Evolutionary conservation across 35 echinoderm and acorn worm species (phyloP).

Genomic region (Apostichopus japonicus): DNA sequence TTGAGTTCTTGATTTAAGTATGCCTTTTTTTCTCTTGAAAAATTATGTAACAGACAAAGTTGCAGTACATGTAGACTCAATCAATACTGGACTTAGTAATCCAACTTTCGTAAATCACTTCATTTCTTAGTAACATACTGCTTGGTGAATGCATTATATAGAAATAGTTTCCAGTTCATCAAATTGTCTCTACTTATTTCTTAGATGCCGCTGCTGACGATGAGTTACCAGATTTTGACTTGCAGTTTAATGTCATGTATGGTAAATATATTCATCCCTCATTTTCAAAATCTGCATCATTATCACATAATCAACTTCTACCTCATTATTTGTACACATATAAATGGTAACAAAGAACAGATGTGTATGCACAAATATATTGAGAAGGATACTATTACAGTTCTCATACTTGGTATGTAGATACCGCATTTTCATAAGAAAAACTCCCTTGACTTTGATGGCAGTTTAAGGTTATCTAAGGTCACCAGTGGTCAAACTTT

Average conservation of each 20-base stretch:
- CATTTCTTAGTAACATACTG: not conserved
- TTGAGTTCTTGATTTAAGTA: too few relatives aligned
- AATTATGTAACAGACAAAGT: too few relatives aligned
- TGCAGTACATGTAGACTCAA: not conserved
- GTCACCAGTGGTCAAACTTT: too few relatives aligned
- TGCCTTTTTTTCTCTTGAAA: too few relatives aligned
- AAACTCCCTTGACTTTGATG: too few relatives aligned
- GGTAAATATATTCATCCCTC: constrained; percentile 5
- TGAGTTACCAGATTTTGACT: constrained; percentile 1
- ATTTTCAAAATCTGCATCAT: not conserved
- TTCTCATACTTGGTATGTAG: too few relatives aligned
- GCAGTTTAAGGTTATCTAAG: too few relatives aligned
- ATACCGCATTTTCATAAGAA: too few relatives aligned
- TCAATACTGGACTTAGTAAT: not conserved
- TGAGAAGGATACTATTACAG: too few relatives aligned
- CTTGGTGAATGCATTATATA: not conserved
- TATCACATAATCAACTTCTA: not conserved
- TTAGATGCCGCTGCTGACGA: constrained; percentile 7
- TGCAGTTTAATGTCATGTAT: constrained; percentile 4
- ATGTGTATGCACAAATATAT: too few relatives aligned
- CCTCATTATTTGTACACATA: too few relatives aligned
- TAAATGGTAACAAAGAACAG: too few relatives aligned
- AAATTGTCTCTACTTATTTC: not conserved
- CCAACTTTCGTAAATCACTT: constrained; percentile 3
- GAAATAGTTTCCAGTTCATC: not conserved